phyloP scores from a whole-genome alignment of 2,888 invertebrate genomes.

The Xestia xanthographa region DNA sequence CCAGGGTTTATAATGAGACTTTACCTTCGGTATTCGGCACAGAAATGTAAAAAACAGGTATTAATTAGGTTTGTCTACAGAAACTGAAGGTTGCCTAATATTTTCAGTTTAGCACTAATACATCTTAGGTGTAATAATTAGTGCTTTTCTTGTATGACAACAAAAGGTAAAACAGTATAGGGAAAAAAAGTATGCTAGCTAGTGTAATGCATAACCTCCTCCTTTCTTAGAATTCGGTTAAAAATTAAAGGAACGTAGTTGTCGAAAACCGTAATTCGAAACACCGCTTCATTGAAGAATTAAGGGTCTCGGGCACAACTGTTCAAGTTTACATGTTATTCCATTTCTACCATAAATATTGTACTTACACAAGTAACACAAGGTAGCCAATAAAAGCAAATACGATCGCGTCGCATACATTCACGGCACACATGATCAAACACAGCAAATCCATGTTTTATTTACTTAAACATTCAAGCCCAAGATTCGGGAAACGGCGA shows the following conservation, averaged over 20 bases:
- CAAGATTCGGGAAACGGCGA: slow-evolving; percentile 64
- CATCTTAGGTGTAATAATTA: neutral
- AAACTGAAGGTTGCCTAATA: neutral
- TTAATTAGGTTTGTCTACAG: too few relatives aligned
- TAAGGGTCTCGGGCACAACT: neutral
- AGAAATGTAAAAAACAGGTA: too few relatives aligned
- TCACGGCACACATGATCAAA: slow-evolving; percentile 65
- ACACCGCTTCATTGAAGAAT: neutral
- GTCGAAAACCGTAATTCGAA: neutral
- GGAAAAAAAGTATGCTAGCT: too few relatives aligned
- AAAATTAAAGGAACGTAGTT: too few relatives aligned
- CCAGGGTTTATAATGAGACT: neutral
- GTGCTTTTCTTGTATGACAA: neutral
- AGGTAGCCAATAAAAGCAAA: slow-evolving; percentile 48
- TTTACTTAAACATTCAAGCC: slow-evolving; percentile 64
- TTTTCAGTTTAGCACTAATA: neutral
- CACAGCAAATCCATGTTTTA: slow-evolving; percentile 60
- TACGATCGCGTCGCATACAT: slow-evolving; percentile 42
- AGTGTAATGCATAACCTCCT: too few relatives aligned
- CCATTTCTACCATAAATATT: slow-evolving; percentile 29
- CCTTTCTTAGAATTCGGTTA: too few relatives aligned
- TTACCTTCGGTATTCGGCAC: too few relatives aligned
- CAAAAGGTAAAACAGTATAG: neutral
- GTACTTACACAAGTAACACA: slow-evolving; percentile 3
- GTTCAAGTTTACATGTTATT: neutral